Conservation (phyloP, 2,888 invertebrate species). For the Ophion ventricosus region DNA sequence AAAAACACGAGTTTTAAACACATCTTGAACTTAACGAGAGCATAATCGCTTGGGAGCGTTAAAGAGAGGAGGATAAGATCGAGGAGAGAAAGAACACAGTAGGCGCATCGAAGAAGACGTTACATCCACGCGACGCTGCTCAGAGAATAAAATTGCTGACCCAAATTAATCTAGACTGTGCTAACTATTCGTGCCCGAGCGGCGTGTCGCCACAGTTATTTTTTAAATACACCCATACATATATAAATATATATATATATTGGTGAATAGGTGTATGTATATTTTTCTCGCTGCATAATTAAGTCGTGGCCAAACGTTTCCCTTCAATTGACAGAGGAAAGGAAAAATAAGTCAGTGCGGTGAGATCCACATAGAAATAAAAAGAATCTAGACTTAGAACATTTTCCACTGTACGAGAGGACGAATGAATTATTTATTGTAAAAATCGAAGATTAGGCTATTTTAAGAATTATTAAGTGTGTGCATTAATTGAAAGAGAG, state of each 20-base stretch:
- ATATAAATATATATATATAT: neutral
- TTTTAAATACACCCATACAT: neutral
- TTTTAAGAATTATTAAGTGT: too few relatives aligned
- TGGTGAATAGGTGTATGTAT: neutral
- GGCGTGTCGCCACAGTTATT: slow-evolving; percentile 65
- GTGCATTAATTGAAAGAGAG: too few relatives aligned
- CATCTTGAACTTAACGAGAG: slow-evolving; percentile 6
- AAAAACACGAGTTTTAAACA: neutral
- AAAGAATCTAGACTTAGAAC: too few relatives aligned
- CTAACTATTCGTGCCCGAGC: slow-evolving; percentile 70
- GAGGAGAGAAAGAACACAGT: neutral
- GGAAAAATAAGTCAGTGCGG: too few relatives aligned
- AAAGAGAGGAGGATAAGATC: slow-evolving; percentile 26
- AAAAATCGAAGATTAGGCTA: too few relatives aligned
- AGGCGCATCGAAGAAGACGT: slow-evolving; percentile 46
- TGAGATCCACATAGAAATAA: too few relatives aligned
- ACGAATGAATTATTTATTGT: too few relatives aligned
- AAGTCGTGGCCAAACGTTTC: neutral
- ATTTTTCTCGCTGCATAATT: neutral
- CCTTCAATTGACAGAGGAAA: neutral
- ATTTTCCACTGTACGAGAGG: too few relatives aligned
- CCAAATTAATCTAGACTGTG: slow-evolving; percentile 71
- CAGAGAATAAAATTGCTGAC: slow-evolving; percentile 71
- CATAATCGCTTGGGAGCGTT: neutral
- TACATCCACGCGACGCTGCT: slow-evolving; percentile 59